These are phyloP conservation scores for Leucophenga montana DNA, from an alignment of 2,888 invertebrate genomes.

Conservation along the genomic window DNA sequence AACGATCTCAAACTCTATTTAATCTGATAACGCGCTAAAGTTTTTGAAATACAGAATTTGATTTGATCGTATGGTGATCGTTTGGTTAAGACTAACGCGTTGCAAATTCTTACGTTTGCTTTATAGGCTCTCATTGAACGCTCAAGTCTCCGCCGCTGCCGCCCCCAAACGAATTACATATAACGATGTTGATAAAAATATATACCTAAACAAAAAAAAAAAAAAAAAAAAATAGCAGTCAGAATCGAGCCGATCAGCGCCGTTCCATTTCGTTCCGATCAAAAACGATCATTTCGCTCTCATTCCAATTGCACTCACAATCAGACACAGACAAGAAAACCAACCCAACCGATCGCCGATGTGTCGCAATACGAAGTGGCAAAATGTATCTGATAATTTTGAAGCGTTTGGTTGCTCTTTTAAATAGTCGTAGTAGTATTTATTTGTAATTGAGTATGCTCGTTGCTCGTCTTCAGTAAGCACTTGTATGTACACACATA, in stretches of 20 bases:
- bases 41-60: conserved; percentile 40
- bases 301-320: not conserved
- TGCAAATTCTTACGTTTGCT: conserved; percentile 52
- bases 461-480: too few species aligned
- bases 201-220: not conserved
- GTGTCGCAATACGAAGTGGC: too few species aligned
- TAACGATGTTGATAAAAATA: not conserved
- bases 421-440: too few species aligned
- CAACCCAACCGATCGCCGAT: too few species aligned
- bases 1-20: conserved; percentile 27
- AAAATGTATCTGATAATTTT: too few species aligned
- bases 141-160: not conserved
- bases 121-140: conserved; percentile 51
- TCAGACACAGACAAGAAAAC: too few species aligned
- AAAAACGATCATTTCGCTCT: not conserved
- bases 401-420: too few species aligned
- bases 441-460: too few species aligned
- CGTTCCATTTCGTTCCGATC: not conserved
- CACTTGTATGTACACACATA: too few species aligned
- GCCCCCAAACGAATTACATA: not conserved
- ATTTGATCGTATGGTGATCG: conserved; percentile 1
- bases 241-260: conserved; percentile 40
- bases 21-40: conserved; percentile 23
- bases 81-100: conserved; percentile 56
- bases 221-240: conserved; percentile 16